These are phyloP conservation scores for Phenganax marumi DNA, from an alignment of 92 coral and sea anemone species.

Conservation along the genomic window DNA sequence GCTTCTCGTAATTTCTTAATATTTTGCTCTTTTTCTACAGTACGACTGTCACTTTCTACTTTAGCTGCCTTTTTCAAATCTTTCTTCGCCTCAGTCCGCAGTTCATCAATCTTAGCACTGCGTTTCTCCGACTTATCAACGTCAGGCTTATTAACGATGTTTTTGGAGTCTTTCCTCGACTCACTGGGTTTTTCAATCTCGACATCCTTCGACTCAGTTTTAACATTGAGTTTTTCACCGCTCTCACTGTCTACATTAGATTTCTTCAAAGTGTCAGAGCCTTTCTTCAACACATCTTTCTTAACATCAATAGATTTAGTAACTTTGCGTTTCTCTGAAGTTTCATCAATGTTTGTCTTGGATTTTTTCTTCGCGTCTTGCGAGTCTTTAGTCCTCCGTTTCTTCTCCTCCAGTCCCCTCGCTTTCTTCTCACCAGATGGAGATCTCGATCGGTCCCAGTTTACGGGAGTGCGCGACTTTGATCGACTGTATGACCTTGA, in stretches of 20 bases:
- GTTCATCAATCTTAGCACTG: not conserved
- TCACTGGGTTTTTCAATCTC: not conserved
- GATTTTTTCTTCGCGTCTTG: conserved; percentile 15
- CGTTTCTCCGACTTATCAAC: not conserved
- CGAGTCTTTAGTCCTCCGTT: conserved; percentile 3
- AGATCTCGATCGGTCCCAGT: conserved; percentile 89
- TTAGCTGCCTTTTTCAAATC: not conserved
- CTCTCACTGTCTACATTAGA: not conserved
- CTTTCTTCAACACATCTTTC: not conserved
- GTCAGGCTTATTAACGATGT: not conserved
- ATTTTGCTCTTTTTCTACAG: not conserved
- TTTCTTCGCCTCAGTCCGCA: not conserved
- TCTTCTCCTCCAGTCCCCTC: not conserved
- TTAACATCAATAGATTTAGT: not conserved
- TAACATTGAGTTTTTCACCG: not conserved
- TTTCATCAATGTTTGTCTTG: not conserved
- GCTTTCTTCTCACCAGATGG: conserved; percentile 56
- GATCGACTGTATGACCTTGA: conserved; percentile 66
- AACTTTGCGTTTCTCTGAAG: not conserved
- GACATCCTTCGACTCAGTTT: not conserved
- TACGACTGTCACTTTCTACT: not conserved
- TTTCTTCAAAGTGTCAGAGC: not conserved
- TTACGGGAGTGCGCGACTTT: conserved; percentile 93
- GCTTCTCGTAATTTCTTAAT: not conserved
- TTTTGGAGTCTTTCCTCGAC: not conserved